Percentiles rank a stretch among this genome's conserved stretches.
Evolutionary conservation across 1,140 invertebrate species (phyloP).

Genomic region (Psilanteris sp.): DNA sequence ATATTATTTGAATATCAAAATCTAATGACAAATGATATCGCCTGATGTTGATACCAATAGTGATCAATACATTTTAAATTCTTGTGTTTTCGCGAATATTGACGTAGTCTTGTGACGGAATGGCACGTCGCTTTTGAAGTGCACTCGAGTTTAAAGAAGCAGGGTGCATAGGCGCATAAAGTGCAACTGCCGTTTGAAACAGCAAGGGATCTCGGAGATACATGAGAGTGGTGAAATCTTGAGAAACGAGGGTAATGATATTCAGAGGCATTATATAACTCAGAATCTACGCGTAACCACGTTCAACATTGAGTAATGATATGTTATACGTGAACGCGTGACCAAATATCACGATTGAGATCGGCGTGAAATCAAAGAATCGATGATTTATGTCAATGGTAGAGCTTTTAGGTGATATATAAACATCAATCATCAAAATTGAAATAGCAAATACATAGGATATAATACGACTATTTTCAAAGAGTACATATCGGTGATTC

Average conservation of each 20-base stretch:
- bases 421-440: constrained; percentile 43
- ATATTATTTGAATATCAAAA: no score
- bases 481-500: constrained; percentile 5
- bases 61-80: no score
- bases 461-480: constrained; percentile 1
- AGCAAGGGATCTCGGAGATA: constrained; percentile 43
- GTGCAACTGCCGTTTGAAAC: constrained; percentile 65
- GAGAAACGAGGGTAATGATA: constrained; percentile 67
- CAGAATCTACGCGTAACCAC: constrained; percentile 47
- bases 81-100: neutral
- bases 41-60: no score
- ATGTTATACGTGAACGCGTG: constrained; percentile 54
- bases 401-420: constrained; percentile 12
- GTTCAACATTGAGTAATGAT: constrained; percentile 57
- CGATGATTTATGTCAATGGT: constrained; percentile 35
- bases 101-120: constrained; percentile 50
- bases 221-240: constrained; percentile 53
- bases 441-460: constrained; percentile 8
- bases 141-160: constrained; percentile 59
- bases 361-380: constrained; percentile 30
- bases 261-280: constrained; percentile 52
- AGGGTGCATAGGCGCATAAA: constrained; percentile 63
- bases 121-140: constrained; percentile 65
- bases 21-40: no score
- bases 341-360: constrained; percentile 39